A percentile compares a stretch with the other conserved stretches of the same genome.
phyloP scores from a whole-genome alignment of 2,888 invertebrate species.

The Abrostola tripartita region DNA sequence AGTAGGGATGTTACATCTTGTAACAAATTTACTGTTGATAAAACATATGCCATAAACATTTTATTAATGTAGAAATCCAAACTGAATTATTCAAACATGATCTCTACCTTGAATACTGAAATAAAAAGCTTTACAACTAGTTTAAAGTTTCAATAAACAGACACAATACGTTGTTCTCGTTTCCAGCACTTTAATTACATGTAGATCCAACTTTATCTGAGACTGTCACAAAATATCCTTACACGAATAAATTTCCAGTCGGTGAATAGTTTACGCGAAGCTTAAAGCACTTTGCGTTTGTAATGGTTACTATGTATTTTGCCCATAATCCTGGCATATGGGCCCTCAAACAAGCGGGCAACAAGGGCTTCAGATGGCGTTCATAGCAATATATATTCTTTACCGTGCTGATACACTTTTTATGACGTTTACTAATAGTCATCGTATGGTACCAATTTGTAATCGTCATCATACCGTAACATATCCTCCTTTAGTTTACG shows the following conservation, averaged over 20 bases:
- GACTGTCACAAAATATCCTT: slow-evolving; percentile 40
- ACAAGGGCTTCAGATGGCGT: too few relatives aligned
- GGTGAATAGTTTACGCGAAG: slow-evolving; percentile 51
- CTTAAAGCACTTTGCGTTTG: slow-evolving; percentile 44
- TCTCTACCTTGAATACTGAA: too few relatives aligned
- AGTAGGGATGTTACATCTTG: too few relatives aligned
- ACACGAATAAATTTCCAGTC: slow-evolving; percentile 48
- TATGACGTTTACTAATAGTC: too few relatives aligned
- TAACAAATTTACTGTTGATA: too few relatives aligned
- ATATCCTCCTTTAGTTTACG: slow-evolving; percentile 19
- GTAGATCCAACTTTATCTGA: slow-evolving; percentile 35
- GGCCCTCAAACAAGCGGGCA: slow-evolving; percentile 21
- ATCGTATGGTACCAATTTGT: too few relatives aligned
- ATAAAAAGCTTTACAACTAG: too few relatives aligned
- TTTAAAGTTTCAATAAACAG: background rate
- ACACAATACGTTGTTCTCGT: background rate
- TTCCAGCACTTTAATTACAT: slow-evolving; percentile 1
- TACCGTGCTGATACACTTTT: too few relatives aligned
- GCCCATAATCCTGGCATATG: slow-evolving; percentile 25
- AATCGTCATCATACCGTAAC: background rate
- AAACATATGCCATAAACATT: too few relatives aligned
- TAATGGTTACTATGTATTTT: slow-evolving; percentile 34
- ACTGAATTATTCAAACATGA: too few relatives aligned
- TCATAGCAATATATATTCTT: too few relatives aligned
- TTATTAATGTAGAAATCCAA: too few relatives aligned